A percentile compares a stretch with the other conserved stretches of the same genome.
Evolutionary conservation across 2,888 invertebrate species (phyloP).

Genomic region (Saturnia japonica): DNA sequence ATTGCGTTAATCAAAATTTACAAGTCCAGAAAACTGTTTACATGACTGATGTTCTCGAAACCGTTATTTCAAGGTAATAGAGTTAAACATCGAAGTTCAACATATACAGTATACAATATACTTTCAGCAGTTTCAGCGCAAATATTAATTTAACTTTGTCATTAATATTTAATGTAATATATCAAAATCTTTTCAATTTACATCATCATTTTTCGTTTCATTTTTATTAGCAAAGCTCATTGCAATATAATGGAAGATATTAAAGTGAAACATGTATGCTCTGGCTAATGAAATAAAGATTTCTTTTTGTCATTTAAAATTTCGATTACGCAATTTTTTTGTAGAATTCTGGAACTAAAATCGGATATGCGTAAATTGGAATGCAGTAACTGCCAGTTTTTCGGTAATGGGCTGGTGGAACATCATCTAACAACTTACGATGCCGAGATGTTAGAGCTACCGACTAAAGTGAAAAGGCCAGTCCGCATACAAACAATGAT

Average conservation of each 20-base stretch:
- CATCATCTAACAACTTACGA: constrained; percentile 50
- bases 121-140: neutral
- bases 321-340: constrained; percentile 21
- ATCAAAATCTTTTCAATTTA: no score
- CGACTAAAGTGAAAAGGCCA: constrained; percentile 38
- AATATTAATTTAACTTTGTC: neutral
- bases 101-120: no score
- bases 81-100: no score
- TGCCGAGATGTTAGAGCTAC: constrained; percentile 45
- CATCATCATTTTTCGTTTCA: no score
- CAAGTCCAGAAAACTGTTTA: constrained; percentile 63
- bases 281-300: neutral
- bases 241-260: no score
- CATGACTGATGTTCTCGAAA: constrained; percentile 45
- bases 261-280: no score
- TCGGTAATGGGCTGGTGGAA: constrained; percentile 47
- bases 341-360: constrained; percentile 64
- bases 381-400: constrained; percentile 47
- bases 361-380: constrained; percentile 52
- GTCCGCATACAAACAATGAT: constrained; percentile 40
- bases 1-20: constrained; percentile 55
- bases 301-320: neutral
- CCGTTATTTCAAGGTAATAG: constrained; percentile 51
- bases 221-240: no score
- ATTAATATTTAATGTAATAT: neutral